Conservation (phyloP, 2,797 vertebrate species). For the Macrochelys suwanniensis region DNA sequence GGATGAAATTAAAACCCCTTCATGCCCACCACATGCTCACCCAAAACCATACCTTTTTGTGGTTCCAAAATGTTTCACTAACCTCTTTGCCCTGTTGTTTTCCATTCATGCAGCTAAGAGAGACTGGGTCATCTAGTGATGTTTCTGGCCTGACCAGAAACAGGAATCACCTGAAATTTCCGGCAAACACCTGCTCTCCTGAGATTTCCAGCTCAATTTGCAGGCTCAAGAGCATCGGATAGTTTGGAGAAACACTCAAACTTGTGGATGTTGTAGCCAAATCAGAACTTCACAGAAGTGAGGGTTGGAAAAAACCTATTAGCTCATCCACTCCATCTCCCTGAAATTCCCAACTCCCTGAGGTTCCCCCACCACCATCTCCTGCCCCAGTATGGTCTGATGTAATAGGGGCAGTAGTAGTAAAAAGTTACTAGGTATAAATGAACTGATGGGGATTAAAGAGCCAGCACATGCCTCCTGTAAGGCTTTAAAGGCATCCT, state of each 20-base stretch:
- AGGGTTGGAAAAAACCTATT: constrained; percentile 13
- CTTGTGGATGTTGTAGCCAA: background rate
- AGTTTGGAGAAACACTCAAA: background rate
- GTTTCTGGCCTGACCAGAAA: background rate
- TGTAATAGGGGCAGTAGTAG: constrained; percentile 69
- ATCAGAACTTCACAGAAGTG: background rate
- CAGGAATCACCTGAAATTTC: background rate
- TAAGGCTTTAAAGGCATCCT: constrained; percentile 76
- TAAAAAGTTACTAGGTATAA: constrained; percentile 78
- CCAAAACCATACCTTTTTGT: background rate
- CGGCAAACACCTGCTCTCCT: background rate
- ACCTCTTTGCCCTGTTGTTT: background rate
- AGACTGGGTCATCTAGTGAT: rapidly evolving
- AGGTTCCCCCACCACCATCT: constrained; percentile 35
- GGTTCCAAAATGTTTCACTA: background rate
- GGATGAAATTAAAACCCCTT: rapidly evolving
- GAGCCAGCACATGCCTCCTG: constrained; percentile 71
- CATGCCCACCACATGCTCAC: rapidly evolving
- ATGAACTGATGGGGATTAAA: constrained; percentile 80
- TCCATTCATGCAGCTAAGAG: background rate
- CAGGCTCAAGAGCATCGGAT: background rate
- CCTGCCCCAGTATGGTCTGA: constrained; percentile 46
- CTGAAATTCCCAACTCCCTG: constrained; percentile 49
- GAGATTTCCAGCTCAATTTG: background rate
- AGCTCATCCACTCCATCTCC: constrained; percentile 16